phyloP scores from a whole-genome alignment of 2,797 vertebrate genomes.

The Bufotes viridis region DNA sequence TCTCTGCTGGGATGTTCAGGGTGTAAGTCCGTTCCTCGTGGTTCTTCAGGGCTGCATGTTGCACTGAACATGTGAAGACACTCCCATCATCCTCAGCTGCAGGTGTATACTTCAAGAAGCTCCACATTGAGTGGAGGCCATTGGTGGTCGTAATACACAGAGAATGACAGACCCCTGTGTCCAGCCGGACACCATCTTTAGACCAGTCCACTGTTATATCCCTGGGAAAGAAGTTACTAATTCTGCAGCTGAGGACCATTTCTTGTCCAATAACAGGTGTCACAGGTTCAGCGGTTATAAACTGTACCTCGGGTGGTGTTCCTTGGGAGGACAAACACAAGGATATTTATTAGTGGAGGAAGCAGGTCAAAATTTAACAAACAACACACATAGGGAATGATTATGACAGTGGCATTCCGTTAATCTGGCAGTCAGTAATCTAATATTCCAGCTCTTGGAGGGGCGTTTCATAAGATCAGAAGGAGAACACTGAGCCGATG shows the following conservation, averaged over 20 bases:
- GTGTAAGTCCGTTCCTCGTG: conserved; percentile 66
- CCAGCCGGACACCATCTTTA: conserved; percentile 62
- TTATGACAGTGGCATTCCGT: not conserved
- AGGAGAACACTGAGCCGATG: too few relatives aligned
- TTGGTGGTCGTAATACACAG: conserved; percentile 68
- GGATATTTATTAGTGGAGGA: not conserved
- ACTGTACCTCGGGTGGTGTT: conserved; percentile 69
- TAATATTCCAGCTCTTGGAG: not conserved
- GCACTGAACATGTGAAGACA: conserved; percentile 60
- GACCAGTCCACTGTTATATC: conserved; percentile 69
- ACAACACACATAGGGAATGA: not conserved
- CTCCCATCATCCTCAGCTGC: conserved; percentile 14
- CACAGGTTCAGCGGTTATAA: conserved; percentile 69
- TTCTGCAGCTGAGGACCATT: conserved; percentile 68
- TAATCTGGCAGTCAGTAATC: not conserved
- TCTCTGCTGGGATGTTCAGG: not conserved
- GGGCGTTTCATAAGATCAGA: too few relatives aligned
- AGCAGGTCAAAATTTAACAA: too few relatives aligned
- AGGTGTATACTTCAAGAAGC: conserved; percentile 67
- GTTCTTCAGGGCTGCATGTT: conserved; percentile 65
- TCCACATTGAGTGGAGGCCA: conserved; percentile 72
- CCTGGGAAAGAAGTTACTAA: conserved; percentile 72
- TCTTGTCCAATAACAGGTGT: conserved; percentile 63
- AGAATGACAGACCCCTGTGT: conserved; percentile 64
- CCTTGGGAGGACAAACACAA: conserved; percentile 61